A percentile compares a stretch with the other conserved stretches of the same genome.
These are phyloP conservation scores for Notarius quadriscutis DNA, from an alignment of 2,113 vertebrate genomes.

Conservation along the genomic window DNA sequence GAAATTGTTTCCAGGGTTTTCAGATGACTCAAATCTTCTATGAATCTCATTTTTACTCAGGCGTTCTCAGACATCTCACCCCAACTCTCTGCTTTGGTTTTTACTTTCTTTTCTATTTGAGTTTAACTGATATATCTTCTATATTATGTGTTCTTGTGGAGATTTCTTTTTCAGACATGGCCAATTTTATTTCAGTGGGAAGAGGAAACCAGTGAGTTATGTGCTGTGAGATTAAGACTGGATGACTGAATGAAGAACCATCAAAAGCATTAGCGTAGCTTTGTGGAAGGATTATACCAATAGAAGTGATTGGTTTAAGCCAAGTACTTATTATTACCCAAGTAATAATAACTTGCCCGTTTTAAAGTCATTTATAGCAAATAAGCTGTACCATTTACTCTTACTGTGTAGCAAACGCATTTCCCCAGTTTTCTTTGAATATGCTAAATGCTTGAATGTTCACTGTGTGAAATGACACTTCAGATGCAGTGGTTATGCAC, in stretches of 20 bases:
- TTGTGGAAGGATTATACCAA: too few species aligned
- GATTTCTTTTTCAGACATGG: not conserved
- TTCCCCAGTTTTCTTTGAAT: slow-evolving; percentile 3
- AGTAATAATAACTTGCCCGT: not conserved
- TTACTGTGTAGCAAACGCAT: not conserved
- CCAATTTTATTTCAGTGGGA: not conserved
- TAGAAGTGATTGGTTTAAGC: too few species aligned
- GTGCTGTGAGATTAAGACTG: not conserved
- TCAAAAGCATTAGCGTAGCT: not conserved
- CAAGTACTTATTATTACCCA: not conserved
- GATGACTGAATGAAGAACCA: not conserved
- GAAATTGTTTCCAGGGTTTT: slow-evolving; percentile 23
- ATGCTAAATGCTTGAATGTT: not conserved
- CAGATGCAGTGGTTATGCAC: slow-evolving; percentile 6
- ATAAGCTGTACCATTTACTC: slow-evolving; percentile 21
- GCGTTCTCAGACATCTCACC: not conserved
- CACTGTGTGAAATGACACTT: slow-evolving; percentile 15
- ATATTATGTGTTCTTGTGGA: not conserved
- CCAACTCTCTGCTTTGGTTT: not conserved
- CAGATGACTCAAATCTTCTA: slow-evolving; percentile 5
- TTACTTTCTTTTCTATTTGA: not conserved
- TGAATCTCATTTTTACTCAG: slow-evolving; percentile 10
- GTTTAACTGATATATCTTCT: not conserved
- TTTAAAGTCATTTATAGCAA: slow-evolving; percentile 20
- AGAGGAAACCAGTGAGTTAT: not conserved